Conservation (phyloP, 2,888 invertebrate genomes). For the Trichopoda pennipes region DNA sequence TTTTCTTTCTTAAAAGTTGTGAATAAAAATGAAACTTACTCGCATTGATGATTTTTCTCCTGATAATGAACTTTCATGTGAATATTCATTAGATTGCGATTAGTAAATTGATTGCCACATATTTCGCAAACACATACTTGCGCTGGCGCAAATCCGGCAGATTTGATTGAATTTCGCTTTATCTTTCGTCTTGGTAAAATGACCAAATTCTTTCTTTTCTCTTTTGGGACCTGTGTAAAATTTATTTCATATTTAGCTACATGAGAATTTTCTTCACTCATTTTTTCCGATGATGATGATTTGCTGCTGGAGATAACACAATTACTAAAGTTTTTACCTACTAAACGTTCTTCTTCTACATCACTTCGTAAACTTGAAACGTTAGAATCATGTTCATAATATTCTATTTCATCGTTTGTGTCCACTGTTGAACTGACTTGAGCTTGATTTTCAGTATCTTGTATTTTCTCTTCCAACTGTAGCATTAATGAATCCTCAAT, state of each 20-base stretch:
- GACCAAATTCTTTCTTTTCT: background rate
- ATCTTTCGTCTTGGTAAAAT: background rate
- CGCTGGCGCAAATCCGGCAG: background rate
- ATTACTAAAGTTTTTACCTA: slow-evolving; percentile 14
- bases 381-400: slow-evolving; percentile 37
- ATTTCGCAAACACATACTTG: slow-evolving; percentile 67
- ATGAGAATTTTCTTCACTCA: background rate
- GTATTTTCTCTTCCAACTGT: slow-evolving; percentile 11
- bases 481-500: slow-evolving; percentile 14
- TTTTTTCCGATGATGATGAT: background rate
- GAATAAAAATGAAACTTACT: slow-evolving; percentile 58
- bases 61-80: slow-evolving; percentile 74
- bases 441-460: slow-evolving; percentile 40
- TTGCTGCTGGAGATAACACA: background rate
- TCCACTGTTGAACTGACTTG: slow-evolving; percentile 46
- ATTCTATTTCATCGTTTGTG: slow-evolving; percentile 30
- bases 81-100: slow-evolving; percentile 67
- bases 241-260: background rate
- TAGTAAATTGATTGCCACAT: slow-evolving; percentile 72
- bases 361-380: slow-evolving; percentile 26
- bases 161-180: background rate
- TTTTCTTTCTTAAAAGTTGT: background rate
- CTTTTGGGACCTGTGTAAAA: background rate
- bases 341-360: slow-evolving; percentile 16
- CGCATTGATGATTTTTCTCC: slow-evolving; percentile 70